These are phyloP conservation scores for Sycophila texana DNA, from an alignment of 2,888 invertebrate genomes.

Conservation along the genomic window DNA sequence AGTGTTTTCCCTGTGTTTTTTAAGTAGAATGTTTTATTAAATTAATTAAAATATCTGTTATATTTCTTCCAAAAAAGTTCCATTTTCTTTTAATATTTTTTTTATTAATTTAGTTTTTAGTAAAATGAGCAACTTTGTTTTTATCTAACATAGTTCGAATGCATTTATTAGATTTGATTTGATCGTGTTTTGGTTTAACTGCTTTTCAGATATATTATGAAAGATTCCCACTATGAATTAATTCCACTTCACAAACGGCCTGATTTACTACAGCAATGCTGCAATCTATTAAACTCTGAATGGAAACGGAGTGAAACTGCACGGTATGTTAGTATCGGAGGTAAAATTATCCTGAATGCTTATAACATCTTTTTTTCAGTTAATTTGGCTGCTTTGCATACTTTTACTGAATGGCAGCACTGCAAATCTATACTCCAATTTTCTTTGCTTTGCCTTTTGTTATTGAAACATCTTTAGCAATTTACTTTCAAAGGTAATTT, in stretches of 20 bases:
- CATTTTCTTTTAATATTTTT: slow-evolving; percentile 6
- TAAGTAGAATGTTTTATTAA: background rate
- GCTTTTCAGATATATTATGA: slow-evolving; percentile 65
- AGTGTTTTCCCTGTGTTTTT: slow-evolving; percentile 1
- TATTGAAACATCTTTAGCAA: slow-evolving; percentile 22
- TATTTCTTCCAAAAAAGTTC: background rate
- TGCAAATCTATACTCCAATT: slow-evolving; percentile 19
- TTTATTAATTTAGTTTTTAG: background rate
- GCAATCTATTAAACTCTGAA: slow-evolving; percentile 88
- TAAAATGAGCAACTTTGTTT: slow-evolving; percentile 1
- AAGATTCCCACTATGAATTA: slow-evolving; percentile 74
- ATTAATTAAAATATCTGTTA: slow-evolving; percentile 17
- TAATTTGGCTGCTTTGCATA: slow-evolving; percentile 34
- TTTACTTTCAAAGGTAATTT: slow-evolving; percentile 23
- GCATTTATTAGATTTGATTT: slow-evolving; percentile 53
- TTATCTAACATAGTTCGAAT: slow-evolving; percentile 29
- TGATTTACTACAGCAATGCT: slow-evolving; percentile 84
- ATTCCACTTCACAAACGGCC: slow-evolving; percentile 85
- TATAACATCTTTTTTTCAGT: slow-evolving; percentile 44
- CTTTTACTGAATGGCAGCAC: slow-evolving; percentile 19
- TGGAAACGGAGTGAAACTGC: slow-evolving; percentile 91
- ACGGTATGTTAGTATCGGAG: slow-evolving; percentile 74
- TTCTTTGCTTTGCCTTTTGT: slow-evolving; percentile 29
- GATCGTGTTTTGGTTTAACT: slow-evolving; percentile 52
- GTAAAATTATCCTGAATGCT: slow-evolving; percentile 40